phyloP scores from a whole-genome alignment of 1,140 invertebrate species.

The Drosophila pachea region DNA sequence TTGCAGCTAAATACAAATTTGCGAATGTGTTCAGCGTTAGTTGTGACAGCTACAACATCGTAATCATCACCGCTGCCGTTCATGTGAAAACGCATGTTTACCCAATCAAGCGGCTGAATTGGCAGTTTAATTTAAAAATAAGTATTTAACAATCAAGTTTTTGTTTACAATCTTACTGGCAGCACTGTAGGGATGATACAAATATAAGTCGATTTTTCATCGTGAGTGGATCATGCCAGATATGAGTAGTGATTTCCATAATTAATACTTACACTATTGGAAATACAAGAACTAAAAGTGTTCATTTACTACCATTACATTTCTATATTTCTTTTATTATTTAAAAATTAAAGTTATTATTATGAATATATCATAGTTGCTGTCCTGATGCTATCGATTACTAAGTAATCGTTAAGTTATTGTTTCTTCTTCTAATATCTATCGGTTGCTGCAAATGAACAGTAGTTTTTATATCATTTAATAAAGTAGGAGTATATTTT shows the following conservation, averaged over 20 bases:
- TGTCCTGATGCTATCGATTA: no score
- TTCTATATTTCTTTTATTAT: no score
- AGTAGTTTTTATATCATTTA: no score
- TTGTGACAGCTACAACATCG: slow-evolving; percentile 52
- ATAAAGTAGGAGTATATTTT: not conserved
- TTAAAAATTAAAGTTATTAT: no score
- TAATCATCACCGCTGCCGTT: slow-evolving; percentile 62
- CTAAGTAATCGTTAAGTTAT: no score
- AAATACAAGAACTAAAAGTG: not conserved
- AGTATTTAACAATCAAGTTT: slow-evolving; percentile 28
- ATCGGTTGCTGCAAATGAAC: no score
- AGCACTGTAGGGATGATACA: slow-evolving; percentile 26
- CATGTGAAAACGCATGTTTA: slow-evolving; percentile 74
- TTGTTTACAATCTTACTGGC: slow-evolving; percentile 69
- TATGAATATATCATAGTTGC: no score
- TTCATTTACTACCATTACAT: no score
- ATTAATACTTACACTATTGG: slow-evolving; percentile 17
- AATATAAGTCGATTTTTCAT: no score
- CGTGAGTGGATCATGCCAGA: not conserved
- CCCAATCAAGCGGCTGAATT: slow-evolving; percentile 25
- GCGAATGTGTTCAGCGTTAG: slow-evolving; percentile 85
- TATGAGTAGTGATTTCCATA: no score
- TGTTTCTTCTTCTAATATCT: no score
- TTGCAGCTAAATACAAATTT: slow-evolving; percentile 88
- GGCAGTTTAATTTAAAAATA: slow-evolving; percentile 34